These are phyloP conservation scores for Lucilia cuprina DNA, from an alignment of 1,140 invertebrate species.

Conservation along the genomic window DNA sequence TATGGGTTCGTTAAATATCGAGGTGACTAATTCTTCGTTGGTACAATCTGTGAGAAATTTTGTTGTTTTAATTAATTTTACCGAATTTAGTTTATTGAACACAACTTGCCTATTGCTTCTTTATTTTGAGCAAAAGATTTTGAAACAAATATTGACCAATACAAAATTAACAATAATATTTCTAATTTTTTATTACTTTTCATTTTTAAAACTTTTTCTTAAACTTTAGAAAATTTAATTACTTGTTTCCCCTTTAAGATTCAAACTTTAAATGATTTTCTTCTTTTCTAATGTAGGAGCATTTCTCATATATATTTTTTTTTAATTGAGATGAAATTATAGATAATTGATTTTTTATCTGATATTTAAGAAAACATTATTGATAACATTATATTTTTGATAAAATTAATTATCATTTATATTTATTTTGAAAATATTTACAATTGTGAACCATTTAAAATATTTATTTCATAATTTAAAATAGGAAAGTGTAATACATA, in stretches of 20 bases:
- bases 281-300: background rate
- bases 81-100: background rate
- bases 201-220: background rate
- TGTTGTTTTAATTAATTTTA: background rate
- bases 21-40: conserved; percentile 11
- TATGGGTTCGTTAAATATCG: conserved; percentile 30
- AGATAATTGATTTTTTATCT: conserved; percentile 16
- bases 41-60: conserved; percentile 2
- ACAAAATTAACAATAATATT: background rate
- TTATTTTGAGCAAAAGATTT: background rate
- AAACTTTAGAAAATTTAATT: background rate
- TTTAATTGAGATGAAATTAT: background rate
- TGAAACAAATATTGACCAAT: background rate
- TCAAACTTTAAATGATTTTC: background rate
- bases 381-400: background rate
- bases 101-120: conserved; percentile 6
- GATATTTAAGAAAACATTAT: conserved; percentile 1
- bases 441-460: no score
- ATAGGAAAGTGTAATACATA: no score
- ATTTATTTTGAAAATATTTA: background rate
- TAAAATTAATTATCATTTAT: background rate
- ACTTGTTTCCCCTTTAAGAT: background rate
- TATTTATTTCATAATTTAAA: no score
- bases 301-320: background rate
- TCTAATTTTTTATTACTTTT: background rate